Evolutionary conservation across 1,140 invertebrate genomes (phyloP).

Genomic region (Plodia interpunctella): DNA sequence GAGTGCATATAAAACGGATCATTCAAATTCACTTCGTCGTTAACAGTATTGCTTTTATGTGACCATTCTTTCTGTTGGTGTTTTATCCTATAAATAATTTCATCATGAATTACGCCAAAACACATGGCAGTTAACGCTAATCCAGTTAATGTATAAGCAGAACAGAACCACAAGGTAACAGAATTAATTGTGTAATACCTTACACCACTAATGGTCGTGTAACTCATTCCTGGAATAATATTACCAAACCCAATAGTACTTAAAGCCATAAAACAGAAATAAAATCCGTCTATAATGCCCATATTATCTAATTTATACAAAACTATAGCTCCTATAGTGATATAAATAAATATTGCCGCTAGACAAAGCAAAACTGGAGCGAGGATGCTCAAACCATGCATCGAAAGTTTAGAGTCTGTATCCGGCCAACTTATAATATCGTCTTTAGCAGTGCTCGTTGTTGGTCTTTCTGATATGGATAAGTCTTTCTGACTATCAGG

Average conservation of each 20-base stretch:
- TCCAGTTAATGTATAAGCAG: constrained; percentile 95
- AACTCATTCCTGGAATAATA: constrained; percentile 86
- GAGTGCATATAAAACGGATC: constrained; percentile 76
- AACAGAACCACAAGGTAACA: constrained; percentile 91
- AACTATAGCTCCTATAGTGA: constrained; percentile 90
- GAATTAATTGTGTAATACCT: constrained; percentile 69
- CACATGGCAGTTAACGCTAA: constrained; percentile 98
- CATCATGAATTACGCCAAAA: constrained; percentile 97
- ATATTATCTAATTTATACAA: constrained; percentile 91
- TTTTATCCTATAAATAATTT: constrained; percentile 88
- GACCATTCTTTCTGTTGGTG: constrained; percentile 78
- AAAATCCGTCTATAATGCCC: constrained; percentile 92
- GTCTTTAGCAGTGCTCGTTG: constrained; percentile 63
- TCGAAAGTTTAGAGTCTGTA: constrained; percentile 84
- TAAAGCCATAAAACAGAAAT: constrained; percentile 96
- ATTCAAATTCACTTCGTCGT: constrained; percentile 69
- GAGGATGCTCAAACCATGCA: constrained; percentile 86
- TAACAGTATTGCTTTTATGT: constrained; percentile 71
- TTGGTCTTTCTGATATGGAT: constrained; percentile 61
- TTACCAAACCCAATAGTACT: constrained; percentile 96
- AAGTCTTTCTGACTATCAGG: constrained; percentile 67
- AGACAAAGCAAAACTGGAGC: constrained; percentile 89
- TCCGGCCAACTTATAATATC: constrained; percentile 76
- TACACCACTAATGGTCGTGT: constrained; percentile 77
- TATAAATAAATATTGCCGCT: constrained; percentile 89